phyloP scores from a whole-genome alignment of 1,140 invertebrate species.

The Drosophila arawakana region DNA sequence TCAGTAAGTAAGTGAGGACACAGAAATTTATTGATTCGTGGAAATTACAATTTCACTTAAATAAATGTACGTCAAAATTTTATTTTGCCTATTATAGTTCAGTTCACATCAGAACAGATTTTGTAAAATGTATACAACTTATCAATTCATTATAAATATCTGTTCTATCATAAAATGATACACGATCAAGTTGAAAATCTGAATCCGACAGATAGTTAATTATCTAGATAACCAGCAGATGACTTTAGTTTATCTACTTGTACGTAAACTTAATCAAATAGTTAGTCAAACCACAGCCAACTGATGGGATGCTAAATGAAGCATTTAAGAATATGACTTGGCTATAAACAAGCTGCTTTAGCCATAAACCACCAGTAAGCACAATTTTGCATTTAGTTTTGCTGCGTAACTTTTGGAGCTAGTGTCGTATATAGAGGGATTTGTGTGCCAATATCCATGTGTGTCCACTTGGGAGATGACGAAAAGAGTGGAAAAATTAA shows the following conservation, averaged over 20 bases:
- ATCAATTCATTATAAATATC: too few species aligned
- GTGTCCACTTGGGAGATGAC: constrained; percentile 9
- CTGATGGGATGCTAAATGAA: background rate
- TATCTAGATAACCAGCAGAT: background rate
- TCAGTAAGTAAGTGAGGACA: too few species aligned
- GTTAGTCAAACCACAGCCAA: background rate
- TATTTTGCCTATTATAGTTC: too few species aligned
- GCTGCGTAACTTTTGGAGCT: constrained; percentile 32
- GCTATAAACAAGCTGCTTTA: background rate
- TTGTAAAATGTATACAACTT: too few species aligned
- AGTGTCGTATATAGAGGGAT: background rate
- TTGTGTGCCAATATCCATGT: background rate
- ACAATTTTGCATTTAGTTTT: constrained; percentile 31
- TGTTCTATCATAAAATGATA: too few species aligned
- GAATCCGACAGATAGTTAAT: background rate
- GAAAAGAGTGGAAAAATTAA: constrained; percentile 53
- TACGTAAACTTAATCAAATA: background rate
- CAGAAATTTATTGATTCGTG: too few species aligned
- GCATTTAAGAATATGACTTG: constrained; percentile 9
- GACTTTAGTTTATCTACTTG: background rate
- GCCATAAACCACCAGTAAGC: background rate
- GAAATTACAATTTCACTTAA: too few species aligned
- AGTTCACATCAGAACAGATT: too few species aligned
- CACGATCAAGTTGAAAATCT: too few species aligned
- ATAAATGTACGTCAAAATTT: too few species aligned